Base-by-base conservation (phyloP, 2,797 vertebrate genomes). In the Amblyopsis hoosieri region DNA sequence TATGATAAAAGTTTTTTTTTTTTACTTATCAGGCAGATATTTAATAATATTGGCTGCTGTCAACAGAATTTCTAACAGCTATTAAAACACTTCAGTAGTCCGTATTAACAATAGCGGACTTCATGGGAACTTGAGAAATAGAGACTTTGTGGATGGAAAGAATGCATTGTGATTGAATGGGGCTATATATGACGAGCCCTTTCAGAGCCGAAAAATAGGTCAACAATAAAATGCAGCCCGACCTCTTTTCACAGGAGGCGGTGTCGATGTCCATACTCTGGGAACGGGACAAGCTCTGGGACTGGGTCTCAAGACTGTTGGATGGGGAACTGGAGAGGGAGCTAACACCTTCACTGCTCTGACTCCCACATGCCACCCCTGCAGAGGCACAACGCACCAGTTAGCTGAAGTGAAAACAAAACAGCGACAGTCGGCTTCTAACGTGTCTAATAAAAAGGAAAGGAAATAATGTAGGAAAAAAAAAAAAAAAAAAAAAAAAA, bases 201-300 rank as follows among this genome's bases (percentile, higher is more conserved):
- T 12, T 9, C 14, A 8, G 45, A 23, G 37, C 15, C 33, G 54
- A 33, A 45, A n/a, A 14, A 37, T 9, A 15, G 11, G 45, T 42
- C 37, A 42, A 42, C 37, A 42, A 42, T 42, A 42, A 42, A 42
- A 19, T 31, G 33, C n/a, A 49, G 66, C 8, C 66, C 92, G 90
- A 98, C 98, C 96, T 99, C 94, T 99, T 99, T 93, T 99, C 98
- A 89, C 97, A 98, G 85, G 97, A 95, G 85, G 96, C 95, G 45
- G 96, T 95, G 78, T 99, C 98, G 17, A 99, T 99, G 80, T 99
- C 97, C 97, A 99, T 99, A 92, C 98, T 99, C 91, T 99, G 98
- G 31, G 98, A 99, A 51, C 98, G 95, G 49, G 98, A 99, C 72
- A 99, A 94, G 81, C 94, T 97, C 87, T 99, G 98, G 76, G 97